Base-by-base conservation (phyloP, 2,797 vertebrate species). In the Tapirus indicus region DNA sequence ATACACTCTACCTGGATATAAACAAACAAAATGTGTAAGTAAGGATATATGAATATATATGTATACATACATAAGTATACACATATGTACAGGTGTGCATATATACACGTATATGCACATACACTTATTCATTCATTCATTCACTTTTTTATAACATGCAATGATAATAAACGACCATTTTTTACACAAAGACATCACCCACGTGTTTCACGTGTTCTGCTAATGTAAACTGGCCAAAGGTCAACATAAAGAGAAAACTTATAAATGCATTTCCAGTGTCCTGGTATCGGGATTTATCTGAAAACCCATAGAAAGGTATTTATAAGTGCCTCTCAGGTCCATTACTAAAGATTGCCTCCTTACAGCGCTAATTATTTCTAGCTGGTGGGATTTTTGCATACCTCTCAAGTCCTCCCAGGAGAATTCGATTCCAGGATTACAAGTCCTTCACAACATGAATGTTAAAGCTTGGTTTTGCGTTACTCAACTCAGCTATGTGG, bases 321-420 rank as follows among this genome's bases (percentile, higher is more conserved):
- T 13, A 35, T 62, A 62, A 77, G 7, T 9, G 58, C 5, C 32
- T 27, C 29, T 68, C 2, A 9, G 6, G 4, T 13, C 29, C 10
- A 9, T 6, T 69, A 6, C 21, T 35, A 27, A 27, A n/a, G 14
- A 58, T 5, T 7, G 5, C 0, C 1, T 7, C 7, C 17, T 7
- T 14, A 32, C 0, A 10, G 6, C 29, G 2, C 29, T 69, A 20
- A 54, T 71, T 27, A 2, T 21, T 27, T 71, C 52, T 35, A 14
- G 16, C 12, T 3, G 11, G 16, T 4, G 1, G 14, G 38, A 21
- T 35, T 54, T 9, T 21, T 71, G 11, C 25, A n/a, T 7, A 9
- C 3, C 21, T 10, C 0, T 10, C 16, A 21, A 12, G 5, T 16
- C 5, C 32, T 60, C 32, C 16, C 3, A 0, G 11, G 38, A 20